Base-by-base conservation (phyloP, 2,888 invertebrate genomes). In the Phytoseiulus persimilis region DNA sequence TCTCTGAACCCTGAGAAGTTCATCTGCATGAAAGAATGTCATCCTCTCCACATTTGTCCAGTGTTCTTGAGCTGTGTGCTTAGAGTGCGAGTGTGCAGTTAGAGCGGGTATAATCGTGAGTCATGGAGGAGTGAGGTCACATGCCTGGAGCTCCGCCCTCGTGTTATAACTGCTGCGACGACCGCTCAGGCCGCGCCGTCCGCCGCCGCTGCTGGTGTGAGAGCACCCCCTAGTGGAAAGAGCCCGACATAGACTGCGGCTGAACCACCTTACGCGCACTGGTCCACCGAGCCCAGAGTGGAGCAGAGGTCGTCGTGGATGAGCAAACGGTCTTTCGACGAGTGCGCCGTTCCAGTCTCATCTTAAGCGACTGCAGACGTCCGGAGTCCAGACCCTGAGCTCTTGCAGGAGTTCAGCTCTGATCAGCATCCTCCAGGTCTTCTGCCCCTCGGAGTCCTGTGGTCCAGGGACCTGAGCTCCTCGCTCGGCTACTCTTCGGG, bases 181-280 rank as follows among this genome's bases (percentile, higher is more conserved):
- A 65, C 65, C 28, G 65, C 65, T 65, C 18, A 65, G 65, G 65
- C 65, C 65, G 65, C 65, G 18, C 65, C 9, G 65, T 6, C 65
- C 9, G 65, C 18, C 65, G 65, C 65, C 18, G 9, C 65, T 65
- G 5, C 65, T 65, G 65, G 65, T 65, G 65, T 65, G 65, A 65
- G 65, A 65, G 65, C 65, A 65, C 65, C 65, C 65, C 65, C 65
- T 65, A 65, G 65, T 65, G 65, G 65, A 65, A 65, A 65, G 65
- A 65, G 65, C 9, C 5, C 28, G 65, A 65, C 65, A 65, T 65
- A 65, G 65, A 65, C 65, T 65, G 65, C 65, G 65, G 65, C 65
- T 18, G 65, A 65, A 65, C 65, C 65, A 65, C 65, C 65, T 65
- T 65, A 65, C 65, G 65, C 65, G 65, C 65, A 65, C 14, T 23